Evolutionary conservation across 2,113 vertebrate species (phyloP), one percentile per base, ranked within the genome.

Genomic region (Riparia riparia): DNA sequence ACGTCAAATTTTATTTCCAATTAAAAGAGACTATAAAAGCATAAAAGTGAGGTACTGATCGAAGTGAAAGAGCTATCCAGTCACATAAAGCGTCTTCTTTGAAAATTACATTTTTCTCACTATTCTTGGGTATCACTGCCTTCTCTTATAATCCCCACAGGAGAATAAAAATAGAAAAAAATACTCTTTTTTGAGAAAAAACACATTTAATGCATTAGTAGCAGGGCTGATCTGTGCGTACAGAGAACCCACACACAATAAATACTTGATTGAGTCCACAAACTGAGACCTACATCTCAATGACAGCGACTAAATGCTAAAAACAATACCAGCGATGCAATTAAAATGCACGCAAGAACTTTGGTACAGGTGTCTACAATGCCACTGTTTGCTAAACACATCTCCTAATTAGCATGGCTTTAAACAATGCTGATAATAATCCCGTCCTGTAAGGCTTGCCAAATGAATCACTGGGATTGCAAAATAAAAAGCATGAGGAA

Each of bases 401-500:
- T 45, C 83, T 95, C 81, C 96, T 95, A 88, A 97, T 97, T 94
- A 98, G 96, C 97, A 81, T 77, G 96, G 96, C 95, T 95, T 96
- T 90, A 96, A 96, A 97, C 97, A 95, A 93, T 88, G 96, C 95
- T 86, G 96, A 80, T 94, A 89, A 96, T 95, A 93, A 92, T 86
- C 97, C 96, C 4, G 54, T 74, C 89, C 95, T 16, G 69, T 18
- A 68, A 93, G 73, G 95, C 89, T 82, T 39, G 51, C 82, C 93
- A 71, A 95, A 93, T 50, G 93, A 97, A 87, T 90, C 86, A 83
- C 41, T 45, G 93, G 93, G 96, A 94, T 65, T 80, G 97, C 82
- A 95, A 84, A 95, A 82, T 70, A 50, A 85, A 96, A 86, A 82
- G 86, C 89, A 78, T 41, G 83, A 88, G 95, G 86, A 95, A 97